These are phyloP conservation scores for Sialis lutaria DNA, from an alignment of 2,888 invertebrate genomes.

Conservation along the genomic window DNA sequence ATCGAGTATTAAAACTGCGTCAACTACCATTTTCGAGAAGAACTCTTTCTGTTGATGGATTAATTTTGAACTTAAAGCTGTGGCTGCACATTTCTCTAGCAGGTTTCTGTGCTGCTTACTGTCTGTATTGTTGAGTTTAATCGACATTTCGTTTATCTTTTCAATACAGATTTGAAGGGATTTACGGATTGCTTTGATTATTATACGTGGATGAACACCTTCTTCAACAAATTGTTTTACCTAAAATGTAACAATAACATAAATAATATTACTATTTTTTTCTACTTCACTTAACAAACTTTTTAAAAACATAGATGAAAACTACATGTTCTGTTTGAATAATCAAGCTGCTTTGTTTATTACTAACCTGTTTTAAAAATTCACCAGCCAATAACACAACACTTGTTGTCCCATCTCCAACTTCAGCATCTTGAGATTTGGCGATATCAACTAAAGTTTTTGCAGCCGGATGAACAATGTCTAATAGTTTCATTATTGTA, in stretches of 20 bases:
- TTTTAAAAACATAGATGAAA: background rate
- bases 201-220: conserved; percentile 85
- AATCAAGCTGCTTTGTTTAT: too few relatives aligned
- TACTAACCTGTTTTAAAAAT: conserved; percentile 59
- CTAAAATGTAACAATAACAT: background rate
- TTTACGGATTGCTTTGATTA: conserved; percentile 76
- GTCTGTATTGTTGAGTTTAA: conserved; percentile 52
- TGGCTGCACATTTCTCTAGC: conserved; percentile 81
- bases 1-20: conserved; percentile 85
- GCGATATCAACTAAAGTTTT: conserved; percentile 97
- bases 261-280: background rate
- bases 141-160: conserved; percentile 66
- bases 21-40: conserved; percentile 95
- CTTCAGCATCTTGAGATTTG: conserved; percentile 97
- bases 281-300: too few relatives aligned
- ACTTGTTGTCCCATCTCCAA: conserved; percentile 96
- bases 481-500: conserved; percentile 94
- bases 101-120: conserved; percentile 42
- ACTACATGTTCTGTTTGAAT: too few relatives aligned
- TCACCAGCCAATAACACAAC: conserved; percentile 94
- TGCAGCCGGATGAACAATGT: conserved; percentile 96
- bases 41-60: conserved; percentile 91
- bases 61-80: conserved; percentile 92
- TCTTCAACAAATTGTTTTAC: conserved; percentile 92
- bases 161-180: conserved; percentile 69